Conservation (phyloP, 2,113 vertebrate genomes). For the Hippopotamus amphibius region DNA sequence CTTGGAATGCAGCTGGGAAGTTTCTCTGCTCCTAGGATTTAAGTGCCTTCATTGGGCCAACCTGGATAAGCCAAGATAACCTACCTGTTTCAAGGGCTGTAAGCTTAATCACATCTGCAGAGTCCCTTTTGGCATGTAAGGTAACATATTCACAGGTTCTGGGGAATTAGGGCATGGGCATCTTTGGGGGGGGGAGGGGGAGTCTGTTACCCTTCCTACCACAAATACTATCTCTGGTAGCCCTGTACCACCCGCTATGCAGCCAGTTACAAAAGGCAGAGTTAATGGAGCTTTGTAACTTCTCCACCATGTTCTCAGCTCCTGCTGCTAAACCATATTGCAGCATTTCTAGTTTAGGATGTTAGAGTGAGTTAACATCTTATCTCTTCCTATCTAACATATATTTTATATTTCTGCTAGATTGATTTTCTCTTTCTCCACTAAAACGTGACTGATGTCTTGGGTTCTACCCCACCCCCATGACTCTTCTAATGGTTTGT, state of each 20-base stretch:
- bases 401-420: neutral
- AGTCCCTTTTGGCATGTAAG: neutral
- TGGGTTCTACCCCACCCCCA: neutral
- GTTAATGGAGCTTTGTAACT: neutral
- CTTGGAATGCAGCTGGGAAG: neutral
- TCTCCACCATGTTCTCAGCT: neutral
- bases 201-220: neutral
- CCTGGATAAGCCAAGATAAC: neutral
- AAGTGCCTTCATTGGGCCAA: neutral
- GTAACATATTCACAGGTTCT: neutral
- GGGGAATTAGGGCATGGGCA: neutral
- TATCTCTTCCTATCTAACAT: neutral
- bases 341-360: slow-evolving; percentile 17
- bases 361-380: neutral
- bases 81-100: neutral
- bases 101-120: neutral
- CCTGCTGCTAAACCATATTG: neutral
- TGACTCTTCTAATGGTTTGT: neutral
- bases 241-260: neutral
- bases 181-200: neutral
- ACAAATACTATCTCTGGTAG: neutral
- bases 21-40: neutral
- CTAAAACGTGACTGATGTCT: neutral
- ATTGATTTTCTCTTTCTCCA: neutral
- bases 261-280: neutral